Evolutionary conservation across 1,140 invertebrate species (phyloP), one percentile per base, ranked within the genome.

Genomic region (Frieseomelitta varia): DNA sequence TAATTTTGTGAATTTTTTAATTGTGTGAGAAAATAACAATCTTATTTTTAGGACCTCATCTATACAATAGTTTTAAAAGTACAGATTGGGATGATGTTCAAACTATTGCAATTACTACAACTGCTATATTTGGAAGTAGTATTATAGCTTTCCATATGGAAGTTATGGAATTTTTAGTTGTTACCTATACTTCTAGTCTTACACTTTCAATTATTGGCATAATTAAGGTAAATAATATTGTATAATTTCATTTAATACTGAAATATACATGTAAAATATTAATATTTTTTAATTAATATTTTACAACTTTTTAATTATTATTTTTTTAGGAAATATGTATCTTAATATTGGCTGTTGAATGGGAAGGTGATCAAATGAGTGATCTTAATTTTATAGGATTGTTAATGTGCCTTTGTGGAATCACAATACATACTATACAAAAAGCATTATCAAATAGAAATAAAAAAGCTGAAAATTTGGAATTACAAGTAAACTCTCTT

Each of bases 191-290:
- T n/a, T 99, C 99, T 91, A 99, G 99, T 96, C 96, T 99, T 58
- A 99, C 99, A 8, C 95, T 99, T 53, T 98, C 98, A 12, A 98
- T 99, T 90, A 97, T 98, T 80, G 99, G 99, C 73, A 99, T 99
- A 93, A 97, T 99, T 92, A 99, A 99, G 97, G 99, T 99, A 95
- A 94, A 86, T 88, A 69, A 81, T 12, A 65, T 65, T 77, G 19
- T 15, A 68, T 34, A 56, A 69, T 39, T 27, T 27, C 65, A 80
- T 69, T 30, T 12, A 21, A 30, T 58, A 53, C 1, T 63, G 4
- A 12, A n/a, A 11, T 30, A 30, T 39, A 75, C 12, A 68, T 4
- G 1, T 11, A 68, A 8, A 24, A 68, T 24, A 68, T 4, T 39
- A 21, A 24, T 68, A 19, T 68, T 17, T 68, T 4, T 30, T 30